Evolutionary conservation across 2,113 vertebrate genomes (phyloP).

Genomic region (Gnathonemus longibarbis): DNA sequence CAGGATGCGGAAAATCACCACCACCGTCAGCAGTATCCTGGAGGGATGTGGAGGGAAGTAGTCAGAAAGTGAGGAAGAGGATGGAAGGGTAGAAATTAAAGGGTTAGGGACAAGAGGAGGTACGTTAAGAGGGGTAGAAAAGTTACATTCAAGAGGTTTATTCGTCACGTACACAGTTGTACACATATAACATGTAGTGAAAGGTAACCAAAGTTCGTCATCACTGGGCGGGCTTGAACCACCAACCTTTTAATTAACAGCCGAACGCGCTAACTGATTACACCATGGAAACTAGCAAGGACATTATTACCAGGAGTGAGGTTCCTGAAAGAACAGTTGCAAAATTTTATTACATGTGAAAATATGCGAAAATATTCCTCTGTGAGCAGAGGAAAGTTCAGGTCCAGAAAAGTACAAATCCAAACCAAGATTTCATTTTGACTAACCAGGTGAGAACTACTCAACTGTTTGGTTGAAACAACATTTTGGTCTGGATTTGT

Average conservation of each 20-base stretch:
- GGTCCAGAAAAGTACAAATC: background rate
- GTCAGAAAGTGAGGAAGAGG: background rate
- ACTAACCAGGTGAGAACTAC: background rate
- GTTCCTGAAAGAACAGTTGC: background rate
- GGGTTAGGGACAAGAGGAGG: background rate
- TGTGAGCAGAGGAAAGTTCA: background rate
- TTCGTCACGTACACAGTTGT: too few relatives aligned
- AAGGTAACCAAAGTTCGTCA: background rate
- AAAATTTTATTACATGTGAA: background rate
- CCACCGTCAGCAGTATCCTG: slow-evolving; percentile 83
- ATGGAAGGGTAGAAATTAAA: background rate
- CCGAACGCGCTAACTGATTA: slow-evolving; percentile 35
- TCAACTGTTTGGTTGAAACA: background rate
- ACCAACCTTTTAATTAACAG: slow-evolving; percentile 40
- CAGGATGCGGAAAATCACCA: slow-evolving; percentile 85
- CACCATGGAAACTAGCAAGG: slow-evolving; percentile 30
- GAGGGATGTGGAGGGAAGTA: background rate
- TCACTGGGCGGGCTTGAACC: slow-evolving; percentile 40
- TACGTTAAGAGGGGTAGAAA: background rate
- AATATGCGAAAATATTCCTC: too few relatives aligned
- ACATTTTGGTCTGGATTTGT: background rate
- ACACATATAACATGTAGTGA: too few relatives aligned
- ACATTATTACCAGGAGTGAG: too few relatives aligned
- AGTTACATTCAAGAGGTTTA: too few relatives aligned
- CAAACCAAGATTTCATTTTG: background rate